These are phyloP conservation scores for Lophius americanus DNA, from an alignment of 2,797 vertebrate species.

Conservation along the genomic window DNA sequence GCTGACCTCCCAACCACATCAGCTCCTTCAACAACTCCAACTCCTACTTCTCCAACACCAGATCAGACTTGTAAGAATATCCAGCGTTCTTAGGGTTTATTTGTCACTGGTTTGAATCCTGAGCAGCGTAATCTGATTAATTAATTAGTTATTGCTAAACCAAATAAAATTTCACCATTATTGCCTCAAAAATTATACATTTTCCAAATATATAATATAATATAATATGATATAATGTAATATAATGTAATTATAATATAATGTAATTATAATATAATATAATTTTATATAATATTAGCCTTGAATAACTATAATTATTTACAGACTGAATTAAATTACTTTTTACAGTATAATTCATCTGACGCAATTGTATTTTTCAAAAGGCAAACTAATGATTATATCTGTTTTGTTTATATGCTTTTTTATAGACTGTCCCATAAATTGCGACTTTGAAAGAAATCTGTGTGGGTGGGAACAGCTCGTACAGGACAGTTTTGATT, in stretches of 20 bases:
- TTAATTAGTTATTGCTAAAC: background rate
- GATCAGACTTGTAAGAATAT: conserved; percentile 69
- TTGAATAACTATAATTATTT: background rate
- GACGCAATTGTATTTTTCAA: background rate
- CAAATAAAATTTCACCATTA: background rate
- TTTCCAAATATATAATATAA: background rate
- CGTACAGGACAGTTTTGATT: conserved; percentile 81
- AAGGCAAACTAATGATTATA: background rate
- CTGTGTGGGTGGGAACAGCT: conserved; percentile 84
- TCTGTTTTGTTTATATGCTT: conserved; percentile 23
- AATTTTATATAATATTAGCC: no score
- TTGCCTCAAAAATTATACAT: background rate
- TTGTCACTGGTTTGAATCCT: conserved; percentile 2
- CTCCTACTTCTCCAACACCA: conserved; percentile 47
- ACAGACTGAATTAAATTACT: background rate
- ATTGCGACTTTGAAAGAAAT: conserved; percentile 82
- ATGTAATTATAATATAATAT: no score
- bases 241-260: no score
- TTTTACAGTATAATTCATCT: background rate
- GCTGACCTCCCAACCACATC: conserved; percentile 46
- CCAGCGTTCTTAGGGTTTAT: conserved; percentile 11
- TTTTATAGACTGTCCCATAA: conserved; percentile 74
- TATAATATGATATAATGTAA: no score
- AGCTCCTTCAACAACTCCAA: conserved; percentile 39
- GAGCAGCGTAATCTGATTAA: background rate